These are phyloP conservation scores for Numenius arquata DNA, from an alignment of 2,113 vertebrate genomes.

Conservation along the genomic window DNA sequence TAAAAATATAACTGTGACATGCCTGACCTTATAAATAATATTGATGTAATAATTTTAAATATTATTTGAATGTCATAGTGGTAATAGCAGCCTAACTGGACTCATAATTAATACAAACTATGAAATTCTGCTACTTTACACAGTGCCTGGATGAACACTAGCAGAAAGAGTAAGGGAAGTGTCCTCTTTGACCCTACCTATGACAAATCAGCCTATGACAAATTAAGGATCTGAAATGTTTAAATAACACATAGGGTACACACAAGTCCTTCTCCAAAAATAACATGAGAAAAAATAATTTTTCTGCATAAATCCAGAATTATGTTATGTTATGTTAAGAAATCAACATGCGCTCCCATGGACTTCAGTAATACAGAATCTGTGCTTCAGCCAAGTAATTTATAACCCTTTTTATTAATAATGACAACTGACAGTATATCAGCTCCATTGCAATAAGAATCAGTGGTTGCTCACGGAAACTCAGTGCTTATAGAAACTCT, in stretches of 20 bases:
- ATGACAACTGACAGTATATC: slow-evolving; percentile 14
- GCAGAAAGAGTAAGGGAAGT: background rate
- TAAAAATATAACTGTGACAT: slow-evolving; percentile 59
- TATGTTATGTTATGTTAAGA: background rate
- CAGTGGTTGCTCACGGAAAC: slow-evolving; percentile 3
- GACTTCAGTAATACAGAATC: background rate
- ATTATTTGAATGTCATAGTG: slow-evolving; percentile 62
- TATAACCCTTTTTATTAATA: slow-evolving; percentile 16
- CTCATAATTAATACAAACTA: slow-evolving; percentile 45
- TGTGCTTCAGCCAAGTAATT: background rate
- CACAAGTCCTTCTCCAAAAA: background rate
- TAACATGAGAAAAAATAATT: background rate
- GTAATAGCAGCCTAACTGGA: slow-evolving; percentile 37
- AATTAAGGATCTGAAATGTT: background rate
- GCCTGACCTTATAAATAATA: slow-evolving; percentile 69
- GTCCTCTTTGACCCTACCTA: background rate
- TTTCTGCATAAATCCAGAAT: background rate
- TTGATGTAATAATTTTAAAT: slow-evolving; percentile 61
- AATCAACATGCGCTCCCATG: background rate
- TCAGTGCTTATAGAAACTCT: background rate
- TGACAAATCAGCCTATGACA: background rate
- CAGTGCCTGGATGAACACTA: background rate
- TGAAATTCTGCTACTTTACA: background rate
- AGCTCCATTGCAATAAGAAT: slow-evolving; percentile 17
- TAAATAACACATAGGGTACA: background rate